Base-by-base conservation (phyloP, 30 jellyfish, hydroid and myxozoan species). In the Chrysaora quinquecirrha region DNA sequence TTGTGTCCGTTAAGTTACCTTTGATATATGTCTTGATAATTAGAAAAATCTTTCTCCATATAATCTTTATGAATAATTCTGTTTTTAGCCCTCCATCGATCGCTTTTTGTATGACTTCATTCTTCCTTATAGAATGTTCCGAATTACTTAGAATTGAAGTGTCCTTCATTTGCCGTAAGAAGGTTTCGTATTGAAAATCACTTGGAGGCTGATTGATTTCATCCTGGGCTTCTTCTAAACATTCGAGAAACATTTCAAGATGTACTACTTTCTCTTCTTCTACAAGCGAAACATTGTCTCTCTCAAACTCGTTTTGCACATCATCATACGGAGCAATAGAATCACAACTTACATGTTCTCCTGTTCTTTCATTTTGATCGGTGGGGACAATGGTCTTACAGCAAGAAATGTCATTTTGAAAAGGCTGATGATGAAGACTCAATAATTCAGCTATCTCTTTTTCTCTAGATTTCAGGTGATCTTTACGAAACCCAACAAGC, bases 331-430 rank as follows among this genome's bases (percentile, higher is more conserved):
- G 58, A 43, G 58, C 58, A 43, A 43, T 43, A 43, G 58, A 43
- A 43, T 43, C 58, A 43, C 58, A 43, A 43, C 58, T 43, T 43
- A 43, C 58, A 43, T 43, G 58, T 43, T 43, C 58, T 43, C 58
- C 58, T 43, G 58, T 43, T 43, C 58, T 43, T 43, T 43, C 58
- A 43, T 16, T 43, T 43, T 43, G 58, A 43, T 43, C 58, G 58
- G 58, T 43, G 58, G 58, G 58, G 58, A 43, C 58, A 43, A 43
- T 43, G 58, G 58, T 43, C 58, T 43, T 43, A 43, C 58, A 43
- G 58, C 58, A 43, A 43, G 58, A 43, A 43, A 43, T 43, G 58
- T 43, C 58, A 43, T 43, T 43, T 43, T 43, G 58, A 43, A 43
- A 43, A 43, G 58, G 58, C 9, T 43, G 58, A 43, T 43, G 58